Evolutionary conservation across 2,797 vertebrate genomes (phyloP).

Genomic region (Hippocampus kuda): DNA sequence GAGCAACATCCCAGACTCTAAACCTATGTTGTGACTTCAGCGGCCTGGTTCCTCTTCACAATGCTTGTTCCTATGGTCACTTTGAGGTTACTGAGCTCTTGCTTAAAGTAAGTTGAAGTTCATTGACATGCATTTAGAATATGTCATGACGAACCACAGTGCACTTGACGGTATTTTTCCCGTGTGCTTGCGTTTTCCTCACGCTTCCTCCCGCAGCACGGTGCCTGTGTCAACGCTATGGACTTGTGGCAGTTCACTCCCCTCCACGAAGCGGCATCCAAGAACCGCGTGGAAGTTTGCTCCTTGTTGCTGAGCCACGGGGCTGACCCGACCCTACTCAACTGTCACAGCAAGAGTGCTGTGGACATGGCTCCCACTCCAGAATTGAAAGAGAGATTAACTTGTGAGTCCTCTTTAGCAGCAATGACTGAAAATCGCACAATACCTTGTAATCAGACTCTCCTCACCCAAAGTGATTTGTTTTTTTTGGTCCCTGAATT

Average conservation of each 20-base stretch:
- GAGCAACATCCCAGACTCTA: background rate
- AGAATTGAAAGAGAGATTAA: constrained; percentile 87
- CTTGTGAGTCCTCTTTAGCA: constrained; percentile 68
- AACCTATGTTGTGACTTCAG: constrained; percentile 53
- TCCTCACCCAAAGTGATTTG: background rate
- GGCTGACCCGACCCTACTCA: constrained; percentile 87
- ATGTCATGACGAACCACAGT: background rate
- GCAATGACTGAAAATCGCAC: too few relatives aligned
- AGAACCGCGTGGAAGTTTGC: constrained; percentile 94
- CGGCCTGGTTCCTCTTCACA: constrained; percentile 95
- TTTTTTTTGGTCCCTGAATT: background rate
- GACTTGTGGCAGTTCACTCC: constrained; percentile 98
- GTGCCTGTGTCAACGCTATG: constrained; percentile 97
- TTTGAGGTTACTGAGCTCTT: constrained; percentile 98
- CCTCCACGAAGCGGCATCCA: constrained; percentile 92
- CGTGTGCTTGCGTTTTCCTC: background rate
- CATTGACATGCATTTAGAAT: background rate
- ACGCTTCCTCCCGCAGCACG: constrained; percentile 68
- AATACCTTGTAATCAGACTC: background rate
- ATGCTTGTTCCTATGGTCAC: constrained; percentile 97
- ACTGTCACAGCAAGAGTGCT: constrained; percentile 94
- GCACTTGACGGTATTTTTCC: too few relatives aligned
- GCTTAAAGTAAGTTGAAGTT: constrained; percentile 75
- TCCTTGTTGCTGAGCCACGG: constrained; percentile 90
- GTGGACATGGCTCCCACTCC: constrained; percentile 95